Percentiles rank a stretch among this genome's conserved stretches.
Evolutionary conservation across 1,140 invertebrate species (phyloP).

Genomic region (Spodoptera frugiperda): DNA sequence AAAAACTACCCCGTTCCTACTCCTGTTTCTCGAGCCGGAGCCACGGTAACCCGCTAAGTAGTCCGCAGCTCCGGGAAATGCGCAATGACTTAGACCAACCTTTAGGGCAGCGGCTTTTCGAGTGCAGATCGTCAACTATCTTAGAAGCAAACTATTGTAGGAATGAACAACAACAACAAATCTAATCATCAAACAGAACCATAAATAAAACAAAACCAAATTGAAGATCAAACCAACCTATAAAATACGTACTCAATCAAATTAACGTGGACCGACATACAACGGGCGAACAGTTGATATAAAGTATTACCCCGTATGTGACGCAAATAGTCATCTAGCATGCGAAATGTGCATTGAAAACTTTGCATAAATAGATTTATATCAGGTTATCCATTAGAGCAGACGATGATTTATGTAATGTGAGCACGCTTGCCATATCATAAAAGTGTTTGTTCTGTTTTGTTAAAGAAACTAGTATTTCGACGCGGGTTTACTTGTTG

Average conservation of each 20-base stretch:
- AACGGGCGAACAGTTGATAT: conserved; percentile 29
- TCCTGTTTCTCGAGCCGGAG: no score
- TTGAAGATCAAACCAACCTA: conserved; percentile 4
- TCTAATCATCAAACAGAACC: no score
- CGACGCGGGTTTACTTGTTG: conserved; percentile 21
- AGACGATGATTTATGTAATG: conserved; percentile 64
- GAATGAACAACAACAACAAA: no score
- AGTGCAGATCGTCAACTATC: no score
- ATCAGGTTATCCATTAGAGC: conserved; percentile 72
- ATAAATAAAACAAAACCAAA: neutral
- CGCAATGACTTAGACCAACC: no score
- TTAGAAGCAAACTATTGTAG: no score
- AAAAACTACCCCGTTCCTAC: no score
- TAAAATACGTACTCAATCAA: conserved; percentile 24
- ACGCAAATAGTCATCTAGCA: conserved; percentile 62
- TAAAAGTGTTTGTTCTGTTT: conserved; percentile 45
- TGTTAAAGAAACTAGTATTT: conserved; percentile 4
- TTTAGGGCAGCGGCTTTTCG: no score
- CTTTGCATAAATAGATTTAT: conserved; percentile 78
- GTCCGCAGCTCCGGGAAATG: no score
- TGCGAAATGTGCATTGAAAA: conserved; percentile 79
- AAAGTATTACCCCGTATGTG: conserved; percentile 43
- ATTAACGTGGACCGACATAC: neutral
- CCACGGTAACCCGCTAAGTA: no score
- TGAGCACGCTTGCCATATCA: conserved; percentile 59